Conservation (phyloP, 1,140 invertebrate species). For the Zophobas atratus region DNA sequence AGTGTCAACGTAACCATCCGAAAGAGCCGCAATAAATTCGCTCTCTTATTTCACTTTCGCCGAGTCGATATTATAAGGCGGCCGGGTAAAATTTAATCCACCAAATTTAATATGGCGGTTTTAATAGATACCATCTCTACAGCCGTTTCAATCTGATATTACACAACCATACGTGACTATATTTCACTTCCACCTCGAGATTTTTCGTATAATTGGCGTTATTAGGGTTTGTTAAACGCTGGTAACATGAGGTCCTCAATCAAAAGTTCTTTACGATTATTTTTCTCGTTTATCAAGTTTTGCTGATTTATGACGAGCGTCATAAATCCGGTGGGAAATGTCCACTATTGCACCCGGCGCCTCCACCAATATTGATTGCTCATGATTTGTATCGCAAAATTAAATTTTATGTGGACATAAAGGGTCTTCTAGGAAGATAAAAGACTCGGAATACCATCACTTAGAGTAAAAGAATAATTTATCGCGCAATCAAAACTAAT, state of each 20-base stretch:
- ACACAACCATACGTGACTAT: neutral
- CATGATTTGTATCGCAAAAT: neutral
- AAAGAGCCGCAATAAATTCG: too few species aligned
- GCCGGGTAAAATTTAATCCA: neutral
- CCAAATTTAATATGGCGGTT: neutral
- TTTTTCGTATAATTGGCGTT: too few species aligned
- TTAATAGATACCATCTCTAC: neutral
- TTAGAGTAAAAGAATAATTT: too few species aligned
- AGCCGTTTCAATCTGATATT: neutral
- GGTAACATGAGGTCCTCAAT: too few species aligned
- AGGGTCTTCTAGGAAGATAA: too few species aligned
- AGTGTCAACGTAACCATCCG: too few species aligned
- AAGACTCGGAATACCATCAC: too few species aligned
- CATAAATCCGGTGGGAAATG: neutral
- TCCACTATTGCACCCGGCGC: conserved; percentile 16
- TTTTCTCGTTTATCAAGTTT: neutral
- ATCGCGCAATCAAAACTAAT: too few species aligned
- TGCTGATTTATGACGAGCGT: conserved; percentile 2
- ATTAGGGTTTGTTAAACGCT: too few species aligned
- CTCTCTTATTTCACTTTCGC: neutral
- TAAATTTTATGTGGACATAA: neutral
- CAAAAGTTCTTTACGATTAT: neutral
- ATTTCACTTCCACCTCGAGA: too few species aligned
- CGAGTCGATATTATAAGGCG: neutral
- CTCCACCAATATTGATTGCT: conserved; percentile 18